phyloP scores from a whole-genome alignment of 1,140 invertebrate species.

The Pogonomyrmex californicus region DNA sequence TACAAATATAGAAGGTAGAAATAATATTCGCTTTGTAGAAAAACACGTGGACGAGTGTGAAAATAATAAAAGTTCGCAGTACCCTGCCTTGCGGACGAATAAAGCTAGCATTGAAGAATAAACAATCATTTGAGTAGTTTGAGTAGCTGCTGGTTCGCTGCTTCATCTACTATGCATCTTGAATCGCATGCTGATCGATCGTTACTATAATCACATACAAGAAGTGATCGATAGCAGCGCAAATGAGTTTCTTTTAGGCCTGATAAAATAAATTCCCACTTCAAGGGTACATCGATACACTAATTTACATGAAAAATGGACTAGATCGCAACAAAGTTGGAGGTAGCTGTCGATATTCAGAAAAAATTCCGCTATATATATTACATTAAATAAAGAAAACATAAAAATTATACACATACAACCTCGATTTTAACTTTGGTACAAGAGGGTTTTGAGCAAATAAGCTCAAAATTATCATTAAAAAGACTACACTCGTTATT shows the following conservation, averaged over 20 bases:
- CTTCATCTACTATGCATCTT: slow-evolving; percentile 27
- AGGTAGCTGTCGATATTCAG: slow-evolving; percentile 10
- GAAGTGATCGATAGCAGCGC: slow-evolving; percentile 28
- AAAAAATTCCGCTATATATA: neutral
- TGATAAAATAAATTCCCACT: slow-evolving; percentile 41
- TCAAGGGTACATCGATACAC: slow-evolving; percentile 16
- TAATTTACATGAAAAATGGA: slow-evolving; percentile 39
- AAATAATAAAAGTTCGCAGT: slow-evolving; percentile 49
- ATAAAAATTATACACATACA: neutral
- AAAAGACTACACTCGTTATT: slow-evolving; percentile 15
- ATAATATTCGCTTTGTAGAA: slow-evolving; percentile 46
- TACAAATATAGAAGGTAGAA: slow-evolving; percentile 37
- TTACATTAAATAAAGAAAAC: neutral
- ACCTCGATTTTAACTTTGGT: slow-evolving; percentile 13
- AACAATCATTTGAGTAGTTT: slow-evolving; percentile 24
- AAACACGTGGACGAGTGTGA: slow-evolving; percentile 37
- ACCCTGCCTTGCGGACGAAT: slow-evolving; percentile 48
- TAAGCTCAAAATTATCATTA: slow-evolving; percentile 21
- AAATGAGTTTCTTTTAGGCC: slow-evolving; percentile 45
- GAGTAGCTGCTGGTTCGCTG: slow-evolving; percentile 35
- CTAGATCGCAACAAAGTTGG: slow-evolving; percentile 26
- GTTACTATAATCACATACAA: neutral
- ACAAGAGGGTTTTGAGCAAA: slow-evolving; percentile 34
- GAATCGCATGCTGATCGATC: slow-evolving; percentile 30
- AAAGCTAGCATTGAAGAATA: slow-evolving; percentile 49